phyloP scores from a whole-genome alignment of 1,140 invertebrate genomes.

The Caerostris extrusa region DNA sequence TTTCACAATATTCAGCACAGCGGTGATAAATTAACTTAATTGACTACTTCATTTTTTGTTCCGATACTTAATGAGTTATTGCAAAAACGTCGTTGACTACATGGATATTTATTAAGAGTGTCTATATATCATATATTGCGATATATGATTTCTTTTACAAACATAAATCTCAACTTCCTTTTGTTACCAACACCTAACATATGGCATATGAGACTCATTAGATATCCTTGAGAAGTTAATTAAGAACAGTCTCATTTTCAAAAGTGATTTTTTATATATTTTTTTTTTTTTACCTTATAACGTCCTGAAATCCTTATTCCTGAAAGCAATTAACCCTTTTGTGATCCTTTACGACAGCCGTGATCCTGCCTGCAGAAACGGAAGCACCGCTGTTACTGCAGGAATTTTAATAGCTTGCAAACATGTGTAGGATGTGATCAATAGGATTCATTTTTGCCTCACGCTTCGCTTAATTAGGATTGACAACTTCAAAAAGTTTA shows the following conservation, averaged over 20 bases:
- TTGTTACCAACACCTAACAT: constrained; percentile 23
- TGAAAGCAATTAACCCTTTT: constrained; percentile 74
- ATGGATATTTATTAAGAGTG: too few species aligned
- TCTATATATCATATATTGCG: not conserved
- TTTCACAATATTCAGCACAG: too few species aligned
- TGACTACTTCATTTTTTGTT: too few species aligned
- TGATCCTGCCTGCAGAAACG: constrained; percentile 1
- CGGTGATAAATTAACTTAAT: too few species aligned
- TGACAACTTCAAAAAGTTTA: constrained; percentile 49
- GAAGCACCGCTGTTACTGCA: not conserved
- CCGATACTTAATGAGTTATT: too few species aligned
- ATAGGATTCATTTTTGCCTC: not conserved
- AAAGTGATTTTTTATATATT: too few species aligned
- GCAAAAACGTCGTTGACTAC: too few species aligned
- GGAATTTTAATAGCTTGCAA: constrained; percentile 68
- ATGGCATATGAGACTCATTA: constrained; percentile 39
- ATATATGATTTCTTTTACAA: not conserved
- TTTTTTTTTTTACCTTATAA: not conserved
- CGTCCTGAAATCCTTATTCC: constrained; percentile 40
- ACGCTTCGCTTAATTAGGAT: constrained; percentile 56
- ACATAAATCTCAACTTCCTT: not conserved
- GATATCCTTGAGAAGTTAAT: constrained; percentile 52
- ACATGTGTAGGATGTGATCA: constrained; percentile 6
- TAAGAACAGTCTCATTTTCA: not conserved
- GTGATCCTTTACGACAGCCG: not conserved